phyloP scores from a whole-genome alignment of 1,140 invertebrate genomes.

The Cataglyphis hispanica region DNA sequence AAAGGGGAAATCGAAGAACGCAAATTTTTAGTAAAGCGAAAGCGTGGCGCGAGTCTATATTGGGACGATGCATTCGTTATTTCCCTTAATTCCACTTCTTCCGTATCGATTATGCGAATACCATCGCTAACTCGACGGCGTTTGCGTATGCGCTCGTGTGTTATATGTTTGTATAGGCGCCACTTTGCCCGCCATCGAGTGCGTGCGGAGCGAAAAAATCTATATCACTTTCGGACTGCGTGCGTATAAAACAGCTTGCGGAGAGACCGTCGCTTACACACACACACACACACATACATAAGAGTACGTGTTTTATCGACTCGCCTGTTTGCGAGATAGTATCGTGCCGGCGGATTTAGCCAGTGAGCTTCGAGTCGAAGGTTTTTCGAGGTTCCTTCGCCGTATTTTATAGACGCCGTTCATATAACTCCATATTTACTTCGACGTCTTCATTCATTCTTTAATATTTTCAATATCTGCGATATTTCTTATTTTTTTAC shows the following conservation, averaged over 20 bases:
- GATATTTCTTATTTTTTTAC: neutral
- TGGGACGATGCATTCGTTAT: conserved; percentile 38
- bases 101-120: conserved; percentile 5
- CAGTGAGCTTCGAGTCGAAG: conserved; percentile 35
- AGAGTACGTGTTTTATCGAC: conserved; percentile 21
- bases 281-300: neutral
- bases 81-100: conserved; percentile 56
- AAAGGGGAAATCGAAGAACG: neutral
- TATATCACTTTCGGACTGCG: conserved; percentile 64
- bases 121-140: conserved; percentile 11
- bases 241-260: conserved; percentile 41
- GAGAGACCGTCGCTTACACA: neutral
- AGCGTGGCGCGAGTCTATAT: conserved; percentile 27
- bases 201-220: conserved; percentile 64
- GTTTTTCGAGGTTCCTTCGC: conserved; percentile 14
- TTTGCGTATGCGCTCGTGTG: neutral
- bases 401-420: conserved; percentile 18
- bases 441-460: neutral
- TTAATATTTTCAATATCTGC: neutral
- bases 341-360: conserved; percentile 42
- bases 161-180: neutral
- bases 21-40: neutral
- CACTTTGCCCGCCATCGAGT: conserved; percentile 26
- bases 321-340: conserved; percentile 23
- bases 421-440: conserved; percentile 14